A percentile compares a stretch with the other conserved stretches of the same genome.
These are phyloP conservation scores for Anthopleura xanthogrammica DNA, from an alignment of 92 coral and sea anemone genomes.

Conservation along the genomic window DNA sequence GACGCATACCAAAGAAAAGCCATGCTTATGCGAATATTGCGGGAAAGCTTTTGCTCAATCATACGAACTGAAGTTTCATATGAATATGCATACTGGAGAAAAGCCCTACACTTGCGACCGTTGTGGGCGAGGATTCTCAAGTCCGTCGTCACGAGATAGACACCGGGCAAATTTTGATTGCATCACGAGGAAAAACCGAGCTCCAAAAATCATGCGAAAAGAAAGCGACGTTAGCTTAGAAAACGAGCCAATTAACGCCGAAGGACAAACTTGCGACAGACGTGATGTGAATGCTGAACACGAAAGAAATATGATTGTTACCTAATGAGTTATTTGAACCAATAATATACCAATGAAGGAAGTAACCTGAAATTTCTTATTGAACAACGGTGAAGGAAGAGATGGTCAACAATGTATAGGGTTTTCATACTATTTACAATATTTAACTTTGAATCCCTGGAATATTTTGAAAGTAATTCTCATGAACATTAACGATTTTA, in stretches of 20 bases:
- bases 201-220: constrained; percentile 85
- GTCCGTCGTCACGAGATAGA: constrained; percentile 99
- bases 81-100: constrained; percentile 99
- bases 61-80: constrained; percentile 94
- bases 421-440: too few species aligned
- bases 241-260: constrained; percentile 19
- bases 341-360: neutral
- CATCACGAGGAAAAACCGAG: constrained; percentile 89
- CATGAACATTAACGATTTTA: too few species aligned
- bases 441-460: too few species aligned
- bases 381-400: too few species aligned
- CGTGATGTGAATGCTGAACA: constrained; percentile 9
- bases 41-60: constrained; percentile 99
- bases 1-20: constrained; percentile 97
- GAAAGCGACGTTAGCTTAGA: constrained; percentile 37
- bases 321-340: neutral
- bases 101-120: constrained; percentile 94
- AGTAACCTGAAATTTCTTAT: too few species aligned
- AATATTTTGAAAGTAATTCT: too few species aligned
- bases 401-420: too few species aligned
- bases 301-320: constrained; percentile 30
- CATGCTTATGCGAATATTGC: constrained; percentile 94
- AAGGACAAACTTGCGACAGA: neutral
- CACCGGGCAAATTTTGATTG: constrained; percentile 98
- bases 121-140: constrained; percentile 97